Conservation (phyloP, 1,140 invertebrate species). For the Tetranychus urticae region DNA sequence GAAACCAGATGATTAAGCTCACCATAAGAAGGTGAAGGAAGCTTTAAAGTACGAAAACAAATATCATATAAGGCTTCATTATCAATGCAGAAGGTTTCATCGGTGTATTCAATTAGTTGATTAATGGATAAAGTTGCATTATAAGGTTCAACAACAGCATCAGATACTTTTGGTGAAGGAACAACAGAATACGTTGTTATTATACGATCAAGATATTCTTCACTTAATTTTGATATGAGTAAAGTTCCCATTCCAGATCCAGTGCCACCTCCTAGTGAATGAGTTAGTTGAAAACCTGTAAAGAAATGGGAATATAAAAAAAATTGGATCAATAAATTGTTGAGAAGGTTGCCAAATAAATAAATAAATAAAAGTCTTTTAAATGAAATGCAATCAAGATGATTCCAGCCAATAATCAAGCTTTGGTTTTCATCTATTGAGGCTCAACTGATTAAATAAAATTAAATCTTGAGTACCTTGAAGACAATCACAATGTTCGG, state of each 20-base stretch:
- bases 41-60: slow-evolving; percentile 38
- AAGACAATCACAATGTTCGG: slow-evolving; percentile 15
- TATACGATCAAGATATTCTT: slow-evolving; percentile 23
- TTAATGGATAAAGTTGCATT: slow-evolving; percentile 25
- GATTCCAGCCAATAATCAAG: too few species aligned
- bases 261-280: slow-evolving; percentile 13
- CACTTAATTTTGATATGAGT: slow-evolving; percentile 27
- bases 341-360: too few species aligned
- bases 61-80: slow-evolving; percentile 53
- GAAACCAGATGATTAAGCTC: slow-evolving; percentile 37
- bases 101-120: slow-evolving; percentile 24
- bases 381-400: too few species aligned
- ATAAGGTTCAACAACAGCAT: slow-evolving; percentile 32
- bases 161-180: slow-evolving; percentile 19
- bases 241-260: slow-evolving; percentile 35
- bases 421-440: too few species aligned
- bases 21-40: slow-evolving; percentile 34
- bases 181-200: slow-evolving; percentile 23
- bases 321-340: too few species aligned
- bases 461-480: slow-evolving; percentile 5
- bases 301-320: neutral
- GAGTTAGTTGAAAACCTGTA: slow-evolving; percentile 15
- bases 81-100: slow-evolving; percentile 49
- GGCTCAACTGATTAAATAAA: too few species aligned
- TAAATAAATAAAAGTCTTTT: too few species aligned